Evolutionary conservation across 2,888 invertebrate species (phyloP).

Genomic region (Gortyna flavago): DNA sequence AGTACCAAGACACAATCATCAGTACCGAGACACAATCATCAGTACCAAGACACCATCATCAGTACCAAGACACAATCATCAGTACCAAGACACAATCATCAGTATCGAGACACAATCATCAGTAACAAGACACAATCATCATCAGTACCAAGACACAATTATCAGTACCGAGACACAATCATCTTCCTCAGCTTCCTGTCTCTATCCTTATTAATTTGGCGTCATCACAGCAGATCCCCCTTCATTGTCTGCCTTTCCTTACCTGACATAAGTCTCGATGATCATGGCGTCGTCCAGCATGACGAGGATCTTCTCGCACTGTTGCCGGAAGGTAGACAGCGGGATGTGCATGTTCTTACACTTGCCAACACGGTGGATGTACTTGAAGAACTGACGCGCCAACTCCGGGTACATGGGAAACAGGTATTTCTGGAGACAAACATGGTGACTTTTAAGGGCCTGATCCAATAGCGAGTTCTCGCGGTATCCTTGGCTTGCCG

Average conservation of each 20-base stretch:
- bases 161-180: no score
- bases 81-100: background rate
- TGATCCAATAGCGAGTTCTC: background rate
- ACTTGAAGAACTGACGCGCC: constrained; percentile 92
- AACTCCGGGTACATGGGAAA: constrained; percentile 94
- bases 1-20: background rate
- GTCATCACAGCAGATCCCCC: background rate
- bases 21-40: background rate
- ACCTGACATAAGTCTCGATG: constrained; percentile 92
- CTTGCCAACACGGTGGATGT: constrained; percentile 91
- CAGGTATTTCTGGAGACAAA: constrained; percentile 91
- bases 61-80: background rate
- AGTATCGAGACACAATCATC: no score
- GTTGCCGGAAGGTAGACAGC: constrained; percentile 92
- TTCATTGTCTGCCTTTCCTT: background rate
- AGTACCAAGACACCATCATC: background rate
- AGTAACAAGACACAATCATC: background rate
- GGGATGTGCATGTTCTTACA: constrained; percentile 91
- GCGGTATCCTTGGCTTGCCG: no score
- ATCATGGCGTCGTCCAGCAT: constrained; percentile 91
- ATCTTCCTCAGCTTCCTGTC: background rate
- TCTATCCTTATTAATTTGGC: no score
- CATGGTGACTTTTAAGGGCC: background rate
- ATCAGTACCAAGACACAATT: background rate
- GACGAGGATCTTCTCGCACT: constrained; percentile 92